phyloP scores from a whole-genome alignment of 2,797 vertebrate species.

The Lates japonicus region DNA sequence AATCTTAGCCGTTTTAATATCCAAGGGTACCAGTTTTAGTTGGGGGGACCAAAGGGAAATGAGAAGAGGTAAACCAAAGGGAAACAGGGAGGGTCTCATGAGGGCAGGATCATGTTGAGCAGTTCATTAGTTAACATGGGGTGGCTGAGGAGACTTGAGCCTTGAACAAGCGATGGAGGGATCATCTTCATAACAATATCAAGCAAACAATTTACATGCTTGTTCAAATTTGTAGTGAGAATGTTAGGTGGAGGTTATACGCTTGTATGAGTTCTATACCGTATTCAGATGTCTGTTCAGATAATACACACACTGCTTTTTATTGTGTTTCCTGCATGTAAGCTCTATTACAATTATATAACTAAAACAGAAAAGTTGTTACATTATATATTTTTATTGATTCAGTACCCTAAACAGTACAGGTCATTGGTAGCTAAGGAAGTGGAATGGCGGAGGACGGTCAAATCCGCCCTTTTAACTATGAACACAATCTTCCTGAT shows the following conservation, averaged over 20 bases:
- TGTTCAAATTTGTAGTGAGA: too few relatives aligned
- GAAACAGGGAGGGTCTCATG: constrained; percentile 64
- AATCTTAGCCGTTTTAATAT: constrained; percentile 34
- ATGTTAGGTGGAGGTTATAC: constrained; percentile 5
- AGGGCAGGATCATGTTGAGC: constrained; percentile 78
- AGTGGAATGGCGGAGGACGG: too few relatives aligned
- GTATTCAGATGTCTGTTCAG: neutral
- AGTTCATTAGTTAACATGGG: constrained; percentile 83
- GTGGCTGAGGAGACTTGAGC: constrained; percentile 62
- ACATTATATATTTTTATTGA: neutral
- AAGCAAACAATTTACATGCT: constrained; percentile 75
- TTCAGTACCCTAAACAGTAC: neutral
- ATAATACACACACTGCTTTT: neutral
- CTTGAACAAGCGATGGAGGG: constrained; percentile 76
- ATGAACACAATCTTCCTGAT: neutral
- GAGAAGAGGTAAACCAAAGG: constrained; percentile 53
- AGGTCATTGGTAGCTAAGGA: neutral
- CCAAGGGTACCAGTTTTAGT: constrained; percentile 18
- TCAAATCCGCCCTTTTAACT: neutral
- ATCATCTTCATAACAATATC: constrained; percentile 76
- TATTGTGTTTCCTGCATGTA: neutral
- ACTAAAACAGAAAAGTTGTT: neutral
- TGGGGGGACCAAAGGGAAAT: constrained; percentile 54
- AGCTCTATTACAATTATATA: neutral
- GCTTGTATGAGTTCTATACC: constrained; percentile 17